Base-by-base conservation (phyloP, 2,797 vertebrate species). In the Hapalemur alaotrensis region DNA sequence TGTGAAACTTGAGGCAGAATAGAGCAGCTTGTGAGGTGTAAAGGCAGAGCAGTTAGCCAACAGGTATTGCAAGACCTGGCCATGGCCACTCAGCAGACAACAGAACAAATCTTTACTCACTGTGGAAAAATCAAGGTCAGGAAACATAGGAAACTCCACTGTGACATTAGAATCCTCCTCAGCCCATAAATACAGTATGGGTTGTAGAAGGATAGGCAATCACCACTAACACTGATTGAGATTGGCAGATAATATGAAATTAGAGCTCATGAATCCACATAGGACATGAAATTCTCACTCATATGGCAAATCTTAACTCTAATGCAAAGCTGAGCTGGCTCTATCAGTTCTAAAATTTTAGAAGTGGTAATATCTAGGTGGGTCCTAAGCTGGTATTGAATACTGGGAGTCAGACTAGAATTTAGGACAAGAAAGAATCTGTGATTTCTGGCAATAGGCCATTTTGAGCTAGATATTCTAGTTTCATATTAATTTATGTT, bases 321-420 rank as follows among this genome's bases (percentile, higher is more conserved):
- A 73, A 38, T 90, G 14, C 20, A 83, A 90, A 89, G 28, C 13
- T 93, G 14, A 67, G 12, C 28, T 84, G 41, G 46, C 15, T 88
- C 48, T 84, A 73, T 59, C n/a, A 43, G 35, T 90, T 95, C 32
- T 81, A 82, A 76, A 93, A 96, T 91, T 96, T 95, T 88, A 72
- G 18, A 92, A 84, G 54, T 73, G 12, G 78, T 89, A 20, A 72
- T 79, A 7, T 81, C 4, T 95, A 83, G 63, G 8, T 79, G 73
- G 14, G 28, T 72, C 6, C 18, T 89, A 94, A 92, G 72, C 67
- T 95, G 9, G 38, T 82, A 2, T 57, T 38, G 5, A 89, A 78
- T 94, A 78, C 14, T 81, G 1, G 38, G 65, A 84, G 14, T 83
- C 69, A 78, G 54, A 91, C 70, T 86, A 57, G 57, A 95, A 83